Evolutionary conservation across 2,113 vertebrate genomes (phyloP).

Genomic region (Callorhinus ursinus): DNA sequence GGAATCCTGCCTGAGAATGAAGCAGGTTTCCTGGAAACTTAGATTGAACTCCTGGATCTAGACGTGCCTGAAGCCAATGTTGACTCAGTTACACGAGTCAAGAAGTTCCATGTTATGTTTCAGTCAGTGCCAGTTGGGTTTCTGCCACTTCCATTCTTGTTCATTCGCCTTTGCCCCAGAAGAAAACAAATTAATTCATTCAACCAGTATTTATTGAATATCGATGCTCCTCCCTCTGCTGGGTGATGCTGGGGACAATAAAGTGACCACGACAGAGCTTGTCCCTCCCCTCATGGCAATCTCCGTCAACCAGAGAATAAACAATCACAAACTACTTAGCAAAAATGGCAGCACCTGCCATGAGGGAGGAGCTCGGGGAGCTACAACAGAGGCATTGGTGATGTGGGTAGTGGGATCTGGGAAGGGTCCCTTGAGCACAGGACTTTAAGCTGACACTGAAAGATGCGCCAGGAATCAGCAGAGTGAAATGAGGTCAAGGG

Average conservation of each 20-base stretch:
- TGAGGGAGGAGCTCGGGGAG: background rate
- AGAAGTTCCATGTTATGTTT: background rate
- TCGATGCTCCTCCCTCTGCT: background rate
- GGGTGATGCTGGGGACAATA: background rate
- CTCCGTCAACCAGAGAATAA: background rate
- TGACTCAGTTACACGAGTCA: background rate
- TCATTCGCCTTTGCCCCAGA: background rate
- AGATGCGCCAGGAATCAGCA: background rate
- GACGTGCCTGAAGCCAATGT: background rate
- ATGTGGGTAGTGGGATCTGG: background rate
- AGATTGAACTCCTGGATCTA: background rate
- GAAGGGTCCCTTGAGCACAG: background rate
- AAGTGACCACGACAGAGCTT: background rate
- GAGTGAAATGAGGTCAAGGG: background rate
- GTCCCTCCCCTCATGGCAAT: background rate
- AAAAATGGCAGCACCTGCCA: rapidly evolving
- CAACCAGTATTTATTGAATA: constrained; percentile 66
- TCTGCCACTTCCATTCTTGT: background rate
- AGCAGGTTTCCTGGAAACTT: background rate
- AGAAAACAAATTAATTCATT: background rate
- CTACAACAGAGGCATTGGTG: background rate
- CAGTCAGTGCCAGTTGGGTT: background rate
- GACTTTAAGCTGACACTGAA: background rate
- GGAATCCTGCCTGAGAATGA: background rate
- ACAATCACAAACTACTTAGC: background rate